Conservation (phyloP, 2,797 vertebrate species). For the Semaprochilodus insignis region DNA sequence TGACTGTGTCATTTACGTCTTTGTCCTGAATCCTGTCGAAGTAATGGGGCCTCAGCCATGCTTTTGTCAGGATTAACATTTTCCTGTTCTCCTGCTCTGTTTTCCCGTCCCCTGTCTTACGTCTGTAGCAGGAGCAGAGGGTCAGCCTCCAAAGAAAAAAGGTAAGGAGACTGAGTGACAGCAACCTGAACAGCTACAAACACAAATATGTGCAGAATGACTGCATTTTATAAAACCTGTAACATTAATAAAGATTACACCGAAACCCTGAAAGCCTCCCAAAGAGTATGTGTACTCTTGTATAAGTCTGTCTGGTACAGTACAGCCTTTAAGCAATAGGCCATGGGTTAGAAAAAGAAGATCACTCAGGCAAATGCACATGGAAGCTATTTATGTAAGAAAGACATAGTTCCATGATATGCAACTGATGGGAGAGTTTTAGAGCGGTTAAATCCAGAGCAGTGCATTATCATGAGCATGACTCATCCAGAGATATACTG, state of each 20-base stretch:
- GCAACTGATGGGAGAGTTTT: not conserved
- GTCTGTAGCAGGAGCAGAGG: conserved; percentile 73
- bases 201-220: conserved; percentile 37
- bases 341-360: not conserved
- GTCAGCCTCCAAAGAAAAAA: conserved; percentile 71
- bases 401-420: not conserved
- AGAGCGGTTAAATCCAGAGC: not conserved
- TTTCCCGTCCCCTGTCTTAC: conserved; percentile 65
- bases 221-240: not conserved
- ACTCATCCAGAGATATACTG: not conserved
- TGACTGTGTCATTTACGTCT: conserved; percentile 62
- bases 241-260: not conserved
- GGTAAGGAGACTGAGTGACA: conserved; percentile 70
- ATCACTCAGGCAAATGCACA: not conserved
- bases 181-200: conserved; percentile 56
- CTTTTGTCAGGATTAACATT: conserved; percentile 78
- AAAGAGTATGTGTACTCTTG: not conserved
- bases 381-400: not conserved
- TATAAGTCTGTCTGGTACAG: conserved; percentile 3
- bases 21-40: conserved; percentile 71
- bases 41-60: conserved; percentile 67
- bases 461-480: not conserved
- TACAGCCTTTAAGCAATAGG: not conserved
- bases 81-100: conserved; percentile 73
- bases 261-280: not conserved